Base-by-base conservation (phyloP, 1,140 invertebrate genomes). In the Meloidogyne hapla region DNA sequence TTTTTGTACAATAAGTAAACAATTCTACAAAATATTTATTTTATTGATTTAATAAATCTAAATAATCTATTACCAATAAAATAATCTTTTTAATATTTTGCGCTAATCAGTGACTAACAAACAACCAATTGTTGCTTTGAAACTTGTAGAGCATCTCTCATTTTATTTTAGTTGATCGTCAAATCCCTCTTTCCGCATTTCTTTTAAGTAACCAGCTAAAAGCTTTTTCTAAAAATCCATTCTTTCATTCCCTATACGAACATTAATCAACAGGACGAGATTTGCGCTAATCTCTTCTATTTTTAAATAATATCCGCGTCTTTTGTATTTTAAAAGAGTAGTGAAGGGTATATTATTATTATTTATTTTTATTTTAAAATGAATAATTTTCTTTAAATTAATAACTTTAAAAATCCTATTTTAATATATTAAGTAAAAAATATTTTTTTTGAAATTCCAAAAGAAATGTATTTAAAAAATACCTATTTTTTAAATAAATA, bases 261-360 rank as follows among this genome's bases (percentile, higher is more conserved):
- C 48, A 56, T 56, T 56, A 56, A 56, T 56, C 48, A 56, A 56
- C 48, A 56, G 48, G 48, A 56, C 48, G 48, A 56, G 48, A 56
- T 56, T 56, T 56, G n/a, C 48, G 48, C 48, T 56, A n/a, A 56
- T 56, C 18, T n/a, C n/a, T n/a, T n/a, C 12, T n/a, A n/a, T n/a
- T n/a, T 56, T 56, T 56, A n/a, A 56, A n/a, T n/a, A n/a, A 56
- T 56, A 48, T 18, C 13, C n/a, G n/a, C n/a, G 18, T n/a, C 2
- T 56, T n/a, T 56, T 56, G 18, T n/a, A 15, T 33, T 33, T 33
- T 8, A 33, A 33, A n/a, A n/a, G n/a, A n/a, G n/a, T n/a, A n/a
- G n/a, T n/a, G n/a, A n/a, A n/a, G n/a, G n/a, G n/a, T n/a, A n/a
- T n/a, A n/a, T n/a, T n/a, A n/a, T n/a, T n/a, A n/a, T n/a, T n/a